These are phyloP conservation scores for Lobophora halterata DNA, from an alignment of 2,888 invertebrate genomes.

Conservation along the genomic window DNA sequence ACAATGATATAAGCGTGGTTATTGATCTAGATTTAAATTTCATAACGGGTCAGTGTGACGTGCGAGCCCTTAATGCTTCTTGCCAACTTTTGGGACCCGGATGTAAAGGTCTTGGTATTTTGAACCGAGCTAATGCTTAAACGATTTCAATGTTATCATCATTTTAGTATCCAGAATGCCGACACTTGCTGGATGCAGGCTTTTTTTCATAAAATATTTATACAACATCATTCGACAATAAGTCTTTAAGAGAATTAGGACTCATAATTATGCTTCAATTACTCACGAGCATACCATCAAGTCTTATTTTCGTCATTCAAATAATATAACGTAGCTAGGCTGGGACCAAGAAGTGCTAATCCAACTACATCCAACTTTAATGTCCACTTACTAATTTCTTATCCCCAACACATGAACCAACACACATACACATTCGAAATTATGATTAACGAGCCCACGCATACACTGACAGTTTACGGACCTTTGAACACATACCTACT, in stretches of 20 bases:
- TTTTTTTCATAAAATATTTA: too few species aligned
- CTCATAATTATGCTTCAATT: too few species aligned
- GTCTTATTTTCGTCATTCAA: too few species aligned
- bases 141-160: too few species aligned
- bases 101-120: constrained; percentile 47
- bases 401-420: constrained; percentile 80
- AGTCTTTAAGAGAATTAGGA: too few species aligned
- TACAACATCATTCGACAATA: too few species aligned
- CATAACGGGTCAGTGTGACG: constrained; percentile 80
- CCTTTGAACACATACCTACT: constrained; percentile 41
- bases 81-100: constrained; percentile 61
- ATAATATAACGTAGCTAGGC: too few species aligned
- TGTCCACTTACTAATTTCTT: constrained; percentile 82
- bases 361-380: constrained; percentile 64
- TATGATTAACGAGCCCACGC: constrained; percentile 80
- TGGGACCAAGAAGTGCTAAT: constrained; percentile 42
- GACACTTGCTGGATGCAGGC: too few species aligned
- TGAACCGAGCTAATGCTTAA: too few species aligned
- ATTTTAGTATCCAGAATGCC: too few species aligned
- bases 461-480: constrained; percentile 52
- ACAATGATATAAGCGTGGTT: constrained; percentile 82
- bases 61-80: constrained; percentile 79
- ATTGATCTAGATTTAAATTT: constrained; percentile 82
- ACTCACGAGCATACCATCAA: too few species aligned
- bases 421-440: constrained; percentile 80